phyloP scores from a whole-genome alignment of 2,797 vertebrate genomes.

The Coccyzus lansbergi region DNA sequence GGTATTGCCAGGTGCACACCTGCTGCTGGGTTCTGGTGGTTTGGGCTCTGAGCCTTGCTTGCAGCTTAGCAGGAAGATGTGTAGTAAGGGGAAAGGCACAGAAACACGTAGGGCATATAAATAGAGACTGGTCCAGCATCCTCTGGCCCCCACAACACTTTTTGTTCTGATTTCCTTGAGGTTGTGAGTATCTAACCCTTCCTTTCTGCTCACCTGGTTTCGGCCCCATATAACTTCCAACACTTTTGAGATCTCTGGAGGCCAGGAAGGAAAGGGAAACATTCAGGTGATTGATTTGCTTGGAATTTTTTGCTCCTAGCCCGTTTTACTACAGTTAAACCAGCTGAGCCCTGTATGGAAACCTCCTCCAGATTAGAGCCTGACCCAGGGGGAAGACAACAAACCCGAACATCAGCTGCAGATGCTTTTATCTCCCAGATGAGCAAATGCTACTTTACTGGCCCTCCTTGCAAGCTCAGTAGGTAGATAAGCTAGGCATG shows the following conservation, averaged over 20 bases:
- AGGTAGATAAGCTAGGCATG: background rate
- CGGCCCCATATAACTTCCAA: background rate
- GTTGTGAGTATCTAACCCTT: background rate
- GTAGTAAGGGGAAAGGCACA: background rate
- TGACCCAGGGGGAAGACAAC: background rate
- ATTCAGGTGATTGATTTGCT: background rate
- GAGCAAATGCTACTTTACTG: background rate
- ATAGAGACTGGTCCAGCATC: background rate
- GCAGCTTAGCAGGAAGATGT: background rate
- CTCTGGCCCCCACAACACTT: background rate
- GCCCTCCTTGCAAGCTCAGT: background rate
- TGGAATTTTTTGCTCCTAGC: background rate
- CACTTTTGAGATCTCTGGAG: background rate
- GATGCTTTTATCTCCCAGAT: background rate
- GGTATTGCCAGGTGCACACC: background rate
- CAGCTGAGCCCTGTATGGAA: background rate
- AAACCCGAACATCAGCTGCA: accelerated
- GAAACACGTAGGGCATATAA: background rate
- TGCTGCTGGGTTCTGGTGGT: background rate
- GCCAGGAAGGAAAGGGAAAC: background rate
- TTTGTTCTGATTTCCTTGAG: background rate
- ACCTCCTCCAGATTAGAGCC: background rate
- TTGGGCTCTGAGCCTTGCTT: background rate
- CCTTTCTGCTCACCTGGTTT: background rate
- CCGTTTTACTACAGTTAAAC: background rate